Evolutionary conservation across 2,888 invertebrate genomes (phyloP).

Genomic region (Zaprionus bogoriensis): DNA sequence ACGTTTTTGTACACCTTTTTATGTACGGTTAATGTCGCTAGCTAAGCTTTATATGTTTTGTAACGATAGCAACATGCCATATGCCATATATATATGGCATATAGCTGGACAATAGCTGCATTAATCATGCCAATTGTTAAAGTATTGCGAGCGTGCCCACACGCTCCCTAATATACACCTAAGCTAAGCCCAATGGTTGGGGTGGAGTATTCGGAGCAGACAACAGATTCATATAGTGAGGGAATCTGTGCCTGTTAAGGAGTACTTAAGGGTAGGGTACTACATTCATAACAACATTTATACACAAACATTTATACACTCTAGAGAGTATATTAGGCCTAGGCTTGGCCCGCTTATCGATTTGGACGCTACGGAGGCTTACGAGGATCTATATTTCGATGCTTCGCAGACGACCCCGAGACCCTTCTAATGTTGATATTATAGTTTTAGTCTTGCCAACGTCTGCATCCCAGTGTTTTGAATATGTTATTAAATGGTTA

Average conservation of each 20-base stretch:
- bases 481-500: constrained; percentile 54
- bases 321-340: too few species aligned
- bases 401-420: neutral
- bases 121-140: constrained; percentile 59
- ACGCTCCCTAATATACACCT: constrained; percentile 42
- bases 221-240: constrained; percentile 15
- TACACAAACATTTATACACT: constrained; percentile 27
- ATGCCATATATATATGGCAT: constrained; percentile 19
- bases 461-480: constrained; percentile 43
- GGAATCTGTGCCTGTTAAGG: constrained; percentile 57
- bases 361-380: constrained; percentile 19
- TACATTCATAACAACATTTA: constrained; percentile 27
- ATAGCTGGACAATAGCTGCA: constrained; percentile 40
- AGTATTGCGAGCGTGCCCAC: constrained; percentile 57
- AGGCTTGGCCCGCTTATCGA: neutral
- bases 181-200: constrained; percentile 15
- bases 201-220: neutral
- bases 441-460: too few species aligned
- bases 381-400: constrained; percentile 6
- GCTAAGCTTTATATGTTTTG: constrained; percentile 53
- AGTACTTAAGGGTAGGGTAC: constrained; percentile 40
- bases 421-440: neutral
- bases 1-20: constrained; percentile 57
- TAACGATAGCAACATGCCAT: constrained; percentile 31
- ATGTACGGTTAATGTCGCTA: constrained; percentile 44